These are phyloP conservation scores for Cabera pusaria DNA, from an alignment of 2,888 invertebrate genomes.

Conservation along the genomic window DNA sequence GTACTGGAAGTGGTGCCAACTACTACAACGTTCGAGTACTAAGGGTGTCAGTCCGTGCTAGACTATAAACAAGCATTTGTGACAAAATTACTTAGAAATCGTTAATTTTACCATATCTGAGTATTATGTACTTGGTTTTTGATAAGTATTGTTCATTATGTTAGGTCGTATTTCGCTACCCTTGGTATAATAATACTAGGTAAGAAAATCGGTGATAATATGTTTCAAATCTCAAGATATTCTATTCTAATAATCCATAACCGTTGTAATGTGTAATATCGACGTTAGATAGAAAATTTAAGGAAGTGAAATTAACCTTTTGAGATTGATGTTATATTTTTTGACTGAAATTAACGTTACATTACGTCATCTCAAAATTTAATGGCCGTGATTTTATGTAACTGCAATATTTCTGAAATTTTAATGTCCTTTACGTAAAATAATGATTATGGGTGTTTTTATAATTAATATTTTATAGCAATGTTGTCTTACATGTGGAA, in stretches of 20 bases:
- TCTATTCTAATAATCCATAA: constrained; percentile 17
- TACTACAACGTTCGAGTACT: constrained; percentile 87
- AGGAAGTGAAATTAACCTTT: constrained; percentile 24
- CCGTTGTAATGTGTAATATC: constrained; percentile 12
- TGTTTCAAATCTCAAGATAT: constrained; percentile 21
- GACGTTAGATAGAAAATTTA: constrained; percentile 14
- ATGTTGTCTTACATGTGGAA: constrained; percentile 22
- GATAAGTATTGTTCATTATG: constrained; percentile 41
- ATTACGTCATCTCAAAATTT: constrained; percentile 34
- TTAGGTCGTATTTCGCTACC: constrained; percentile 36
- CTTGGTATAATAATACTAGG: constrained; percentile 31
- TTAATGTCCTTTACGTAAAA: constrained; percentile 31
- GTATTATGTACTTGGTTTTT: constrained; percentile 41
- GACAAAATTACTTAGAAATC: constrained; percentile 40
- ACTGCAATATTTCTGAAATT: constrained; percentile 45
- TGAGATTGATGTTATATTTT: constrained; percentile 31
- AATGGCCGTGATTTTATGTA: constrained; percentile 41
- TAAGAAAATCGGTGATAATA: constrained; percentile 27
- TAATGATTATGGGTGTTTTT: constrained; percentile 33
- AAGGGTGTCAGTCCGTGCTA: constrained; percentile 58
- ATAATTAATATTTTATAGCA: constrained; percentile 29
- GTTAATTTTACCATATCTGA: constrained; percentile 44
- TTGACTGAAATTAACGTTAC: constrained; percentile 31
- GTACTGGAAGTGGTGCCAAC: constrained; percentile 96
- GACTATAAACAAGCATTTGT: constrained; percentile 71